Evolutionary conservation across 2,888 invertebrate species (phyloP), one percentile per base, ranked within the genome.

Genomic region (Napeogenes sylphis): DNA sequence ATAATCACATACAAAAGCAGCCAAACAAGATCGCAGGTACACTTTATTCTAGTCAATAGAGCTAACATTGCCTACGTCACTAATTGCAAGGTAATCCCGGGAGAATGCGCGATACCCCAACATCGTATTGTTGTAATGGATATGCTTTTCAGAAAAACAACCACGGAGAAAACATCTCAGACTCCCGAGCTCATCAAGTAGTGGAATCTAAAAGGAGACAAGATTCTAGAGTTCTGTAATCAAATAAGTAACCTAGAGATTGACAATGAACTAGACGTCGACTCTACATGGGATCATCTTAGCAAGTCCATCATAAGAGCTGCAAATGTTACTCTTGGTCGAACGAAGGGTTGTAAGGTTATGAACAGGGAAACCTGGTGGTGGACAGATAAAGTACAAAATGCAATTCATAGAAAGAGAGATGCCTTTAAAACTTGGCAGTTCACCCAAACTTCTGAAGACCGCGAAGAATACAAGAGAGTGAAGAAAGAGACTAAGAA

Each of bases 111-210:
- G 2, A 8, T 10, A 6, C n/a, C 47, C 35, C 60, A 60, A 60
- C 60, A 60, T 33, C 55, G 55, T n/a, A 32, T 55, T 38, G 55
- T 56, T n/a, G 55, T 60, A 12, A 60, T 60, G 60, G 60, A 60
- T 46, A 56, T 61, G 32, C 12, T 14, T 2, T 56, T 56, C 21
- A 8, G 30, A 4, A 47, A 53, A 10, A 56, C 4, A n/a, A n/a
- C 33, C 42, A 56, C 33, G 35, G 21, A 55, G 14, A 51, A 56
- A 60, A 13, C 51, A 38, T 5, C 6, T 4, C 53, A 54, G 53
- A 57, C 45, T n/a, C 56, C 61, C 8, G 56, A 61, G 13, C 42
- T 57, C 33, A 56, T 45, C 32, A 45, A 61, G 45, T 53, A 45
- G 45, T 55, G n/a, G 54, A 46, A 58, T 33, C 32, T 58, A 55